Evolutionary conservation across 2,888 invertebrate species (phyloP).

Genomic region (Hofmannophila pseudospretella): DNA sequence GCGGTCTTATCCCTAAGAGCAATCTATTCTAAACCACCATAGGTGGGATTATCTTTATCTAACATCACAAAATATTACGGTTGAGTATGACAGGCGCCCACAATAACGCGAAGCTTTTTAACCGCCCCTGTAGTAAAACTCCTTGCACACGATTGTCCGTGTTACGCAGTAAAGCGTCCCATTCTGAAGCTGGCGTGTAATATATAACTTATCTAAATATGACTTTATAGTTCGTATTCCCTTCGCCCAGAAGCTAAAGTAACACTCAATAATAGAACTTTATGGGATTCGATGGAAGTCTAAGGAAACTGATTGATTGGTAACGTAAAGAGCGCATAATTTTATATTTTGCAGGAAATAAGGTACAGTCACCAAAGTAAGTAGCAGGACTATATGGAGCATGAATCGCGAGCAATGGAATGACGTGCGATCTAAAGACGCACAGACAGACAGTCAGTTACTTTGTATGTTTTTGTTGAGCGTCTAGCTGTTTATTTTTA

Average conservation of each 20-base stretch:
- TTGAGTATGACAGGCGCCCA: conserved; percentile 38
- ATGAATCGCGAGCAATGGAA: too few species aligned
- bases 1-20: too few species aligned
- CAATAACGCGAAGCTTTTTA: conserved; percentile 65
- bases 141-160: conserved; percentile 66
- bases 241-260: background rate
- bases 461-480: too few species aligned
- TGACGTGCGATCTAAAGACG: too few species aligned
- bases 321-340: background rate
- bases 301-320: conserved; percentile 2
- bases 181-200: conserved; percentile 56
- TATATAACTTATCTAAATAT: conserved; percentile 56
- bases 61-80: too few species aligned
- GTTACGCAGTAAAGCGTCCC: conserved; percentile 70
- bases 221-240: conserved; percentile 26
- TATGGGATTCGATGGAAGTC: background rate
- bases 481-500: too few species aligned
- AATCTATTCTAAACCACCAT: too few species aligned
- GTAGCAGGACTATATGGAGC: too few species aligned
- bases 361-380: too few species aligned
- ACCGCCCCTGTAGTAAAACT: conserved; percentile 70
- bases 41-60: too few species aligned
- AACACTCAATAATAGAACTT: conserved; percentile 1
- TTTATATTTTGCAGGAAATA: too few species aligned
- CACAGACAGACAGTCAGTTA: too few species aligned